Base-by-base conservation (phyloP, 2,113 vertebrate species). In the Formicarius rufipectus region DNA sequence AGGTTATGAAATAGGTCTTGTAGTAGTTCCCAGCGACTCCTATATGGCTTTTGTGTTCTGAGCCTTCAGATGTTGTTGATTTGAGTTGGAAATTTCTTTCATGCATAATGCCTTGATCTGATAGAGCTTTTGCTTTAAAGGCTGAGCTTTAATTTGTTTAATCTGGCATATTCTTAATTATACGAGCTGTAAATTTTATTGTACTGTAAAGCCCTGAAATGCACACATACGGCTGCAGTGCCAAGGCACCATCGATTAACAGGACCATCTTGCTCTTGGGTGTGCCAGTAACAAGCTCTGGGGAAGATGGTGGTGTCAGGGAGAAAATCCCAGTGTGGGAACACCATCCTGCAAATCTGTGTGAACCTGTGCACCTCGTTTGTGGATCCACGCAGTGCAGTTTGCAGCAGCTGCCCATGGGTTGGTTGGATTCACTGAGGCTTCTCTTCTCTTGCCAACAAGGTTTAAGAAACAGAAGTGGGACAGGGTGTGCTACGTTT, bases 111-210 rank as follows among this genome's bases (percentile, higher is more conserved):
- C 58, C 89, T 92, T 90, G 84, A 94, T 96, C 94, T 82, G 94
- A 95, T 92, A 58, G 56, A 94, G 90, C 84, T 91, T 92, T 93
- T 0, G 0, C 67, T 89, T 95, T 88, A 69, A 81, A 89, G 93
- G 69, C 55, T 71, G 66, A 93, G 82, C 56, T 95, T 93, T 96
- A 95, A 95, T 97, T 97, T 96, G 96, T 95, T 96, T 97, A 96
- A 97, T 96, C 94, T 96, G 94, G 69, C 95, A 95, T 95, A 93
- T 96, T 96, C 92, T 94, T 97, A 97, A 97, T 97, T 97, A 96
- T 94, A 96, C 52, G 93, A 96, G 95, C 92, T 96, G 91, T 96
- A 97, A 95, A 97, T 96, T 97, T 97, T 97, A 97, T 96, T 91
- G 93, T 95, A 94, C 49, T 94, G 93, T 91, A 92, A 96, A 97